Conservation (phyloP, 2,888 invertebrate species). For the Acanthosepion pharaonis region DNA sequence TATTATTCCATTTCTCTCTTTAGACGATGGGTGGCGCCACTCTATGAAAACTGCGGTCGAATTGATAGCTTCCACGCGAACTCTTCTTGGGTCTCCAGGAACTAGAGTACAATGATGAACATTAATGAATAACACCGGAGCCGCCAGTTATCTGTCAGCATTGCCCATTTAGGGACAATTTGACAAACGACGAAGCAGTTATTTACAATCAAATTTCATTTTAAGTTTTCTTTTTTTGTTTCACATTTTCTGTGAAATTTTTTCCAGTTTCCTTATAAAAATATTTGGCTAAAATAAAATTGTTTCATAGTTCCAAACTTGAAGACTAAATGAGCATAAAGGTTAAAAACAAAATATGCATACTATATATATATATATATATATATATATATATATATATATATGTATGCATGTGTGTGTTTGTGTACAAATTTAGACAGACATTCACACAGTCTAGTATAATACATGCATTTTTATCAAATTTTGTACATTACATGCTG, state of each 20-base stretch:
- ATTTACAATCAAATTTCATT: slow-evolving; percentile 14
- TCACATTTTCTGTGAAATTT: background rate
- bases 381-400: slow-evolving; percentile 34
- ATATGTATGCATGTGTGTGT: background rate
- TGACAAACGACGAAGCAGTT: background rate
- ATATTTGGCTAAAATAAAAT: background rate
- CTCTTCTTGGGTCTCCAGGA: slow-evolving; percentile 96
- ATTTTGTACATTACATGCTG: background rate
- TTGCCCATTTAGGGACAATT: background rate
- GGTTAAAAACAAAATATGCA: slow-evolving; percentile 34
- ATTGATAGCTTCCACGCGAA: slow-evolving; percentile 90
- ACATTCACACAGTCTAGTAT: background rate
- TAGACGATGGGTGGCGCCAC: slow-evolving; percentile 94
- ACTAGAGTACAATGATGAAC: slow-evolving; percentile 80
- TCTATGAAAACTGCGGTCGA: slow-evolving; percentile 95
- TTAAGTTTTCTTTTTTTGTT: background rate
- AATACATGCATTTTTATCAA: background rate
- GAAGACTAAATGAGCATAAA: slow-evolving; percentile 34
- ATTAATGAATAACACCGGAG: slow-evolving; percentile 25
- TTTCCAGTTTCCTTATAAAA: slow-evolving; percentile 33
- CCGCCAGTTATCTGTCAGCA: background rate
- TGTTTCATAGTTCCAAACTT: background rate
- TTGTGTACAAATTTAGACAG: background rate
- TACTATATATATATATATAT: background rate
- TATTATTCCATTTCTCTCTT: slow-evolving; percentile 95